A percentile compares a stretch with the other conserved stretches of the same genome.
Evolutionary conservation across 2,888 invertebrate species (phyloP).

Genomic region (Aproaerema taeniolella): DNA sequence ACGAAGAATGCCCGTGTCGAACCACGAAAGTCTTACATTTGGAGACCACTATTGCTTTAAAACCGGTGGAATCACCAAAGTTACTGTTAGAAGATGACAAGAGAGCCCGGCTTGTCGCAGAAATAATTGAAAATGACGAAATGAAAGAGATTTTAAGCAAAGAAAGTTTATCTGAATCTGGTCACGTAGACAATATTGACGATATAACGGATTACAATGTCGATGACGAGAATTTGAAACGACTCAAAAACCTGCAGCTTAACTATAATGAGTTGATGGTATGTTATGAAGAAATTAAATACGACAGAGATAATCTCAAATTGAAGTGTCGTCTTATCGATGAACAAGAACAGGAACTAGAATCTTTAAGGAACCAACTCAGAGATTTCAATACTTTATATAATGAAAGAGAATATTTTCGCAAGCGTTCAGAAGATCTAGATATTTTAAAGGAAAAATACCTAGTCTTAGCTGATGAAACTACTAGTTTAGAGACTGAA

Average conservation of each 20-base stretch:
- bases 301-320: conserved; percentile 48
- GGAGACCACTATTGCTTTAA: conserved; percentile 44
- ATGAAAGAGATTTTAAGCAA: conserved; percentile 60
- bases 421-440: conserved; percentile 52
- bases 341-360: conserved; percentile 51
- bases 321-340: conserved; percentile 45
- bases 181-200: no score
- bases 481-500: conserved; percentile 53
- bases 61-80: conserved; percentile 33
- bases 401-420: conserved; percentile 63
- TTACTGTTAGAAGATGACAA: conserved; percentile 41
- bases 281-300: conserved; percentile 56
- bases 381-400: conserved; percentile 55
- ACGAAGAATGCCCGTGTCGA: conserved; percentile 48
- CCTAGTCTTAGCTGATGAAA: conserved; percentile 54
- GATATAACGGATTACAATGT: no score
- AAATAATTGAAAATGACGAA: conserved; percentile 63
- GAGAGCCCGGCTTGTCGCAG: conserved; percentile 60
- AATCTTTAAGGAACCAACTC: conserved; percentile 41
- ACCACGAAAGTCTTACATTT: conserved; percentile 40
- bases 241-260: conserved; percentile 54
- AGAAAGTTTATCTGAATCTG: no score
- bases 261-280: conserved; percentile 55
- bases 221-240: conserved; percentile 49
- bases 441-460: conserved; percentile 59